phyloP scores from a whole-genome alignment of 23 tunicate species.

The Styela clava region DNA sequence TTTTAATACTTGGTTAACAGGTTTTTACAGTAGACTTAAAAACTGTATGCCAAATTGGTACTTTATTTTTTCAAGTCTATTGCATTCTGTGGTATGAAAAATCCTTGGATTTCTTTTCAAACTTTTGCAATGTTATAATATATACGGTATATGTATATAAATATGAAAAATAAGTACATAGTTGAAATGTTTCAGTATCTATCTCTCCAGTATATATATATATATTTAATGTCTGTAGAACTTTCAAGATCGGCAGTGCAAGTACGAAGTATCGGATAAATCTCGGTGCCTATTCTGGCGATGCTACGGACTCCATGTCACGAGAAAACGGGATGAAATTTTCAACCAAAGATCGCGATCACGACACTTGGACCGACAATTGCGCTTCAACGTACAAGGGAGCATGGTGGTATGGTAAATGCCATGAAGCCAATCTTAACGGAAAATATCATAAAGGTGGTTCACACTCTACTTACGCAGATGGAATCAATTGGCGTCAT shows the following conservation, averaged over 20 bases:
- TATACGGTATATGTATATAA: no score
- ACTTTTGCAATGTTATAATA: no score
- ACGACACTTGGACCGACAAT: conserved; percentile 8
- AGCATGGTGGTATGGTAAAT: conserved; percentile 34
- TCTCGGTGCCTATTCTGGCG: not conserved
- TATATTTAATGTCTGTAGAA: no score
- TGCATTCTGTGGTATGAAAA: no score
- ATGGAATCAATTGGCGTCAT: conserved; percentile 18
- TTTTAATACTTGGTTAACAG: no score
- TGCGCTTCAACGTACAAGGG: conserved; percentile 32
- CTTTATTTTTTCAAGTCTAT: no score
- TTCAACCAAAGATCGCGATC: conserved; percentile 27
- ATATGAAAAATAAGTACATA: no score
- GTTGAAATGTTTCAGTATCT: no score
- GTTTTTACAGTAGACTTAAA: no score
- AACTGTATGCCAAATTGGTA: no score
- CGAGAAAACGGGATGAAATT: not conserved
- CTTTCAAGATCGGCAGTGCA: not conserved
- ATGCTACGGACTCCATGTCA: not conserved
- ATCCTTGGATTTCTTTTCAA: no score
- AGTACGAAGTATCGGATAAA: not conserved
- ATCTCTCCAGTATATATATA: no score
- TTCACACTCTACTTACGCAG: conserved; percentile 6
- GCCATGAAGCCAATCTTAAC: conserved; percentile 25
- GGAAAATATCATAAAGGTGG: conserved; percentile 26